Conservation (phyloP, 2,113 vertebrate species). For the Sebastes schlegelii region DNA sequence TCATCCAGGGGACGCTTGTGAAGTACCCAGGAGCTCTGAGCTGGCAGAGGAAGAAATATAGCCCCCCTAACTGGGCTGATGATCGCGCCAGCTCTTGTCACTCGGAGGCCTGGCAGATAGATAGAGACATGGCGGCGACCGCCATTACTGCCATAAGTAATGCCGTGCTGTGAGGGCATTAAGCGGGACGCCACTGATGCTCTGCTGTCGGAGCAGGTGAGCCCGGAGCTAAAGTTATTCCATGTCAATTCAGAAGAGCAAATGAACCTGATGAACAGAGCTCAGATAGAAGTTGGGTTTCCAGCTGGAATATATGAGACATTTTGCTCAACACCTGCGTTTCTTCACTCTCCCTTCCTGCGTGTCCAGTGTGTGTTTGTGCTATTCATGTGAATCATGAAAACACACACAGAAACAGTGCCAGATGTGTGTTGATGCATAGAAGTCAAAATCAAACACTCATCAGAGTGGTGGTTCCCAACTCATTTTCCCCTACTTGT, state of each 20-base stretch:
- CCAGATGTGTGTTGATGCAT: not conserved
- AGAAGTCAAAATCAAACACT: conserved; percentile 14
- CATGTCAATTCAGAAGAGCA: conserved; percentile 55
- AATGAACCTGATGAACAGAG: conserved; percentile 62
- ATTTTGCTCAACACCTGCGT: conserved; percentile 30
- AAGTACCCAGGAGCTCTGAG: conserved; percentile 59
- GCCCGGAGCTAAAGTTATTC: conserved; percentile 69
- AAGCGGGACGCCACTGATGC: conserved; percentile 56
- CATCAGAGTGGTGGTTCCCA: not conserved
- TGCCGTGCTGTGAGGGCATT: conserved; percentile 63
- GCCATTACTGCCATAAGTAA: conserved; percentile 70
- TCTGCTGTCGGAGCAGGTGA: conserved; percentile 65
- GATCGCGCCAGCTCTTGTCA: conserved; percentile 67
- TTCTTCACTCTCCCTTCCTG: conserved; percentile 26
- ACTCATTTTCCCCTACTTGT: too few relatives aligned
- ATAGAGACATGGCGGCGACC: conserved; percentile 57
- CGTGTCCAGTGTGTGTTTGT: not conserved
- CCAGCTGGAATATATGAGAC: conserved; percentile 36
- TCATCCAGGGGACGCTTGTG: conserved; percentile 54
- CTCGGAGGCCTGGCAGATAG: conserved; percentile 65
- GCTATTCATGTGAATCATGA: not conserved
- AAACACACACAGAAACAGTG: not conserved
- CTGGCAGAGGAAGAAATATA: conserved; percentile 65
- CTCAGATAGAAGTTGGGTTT: conserved; percentile 39
- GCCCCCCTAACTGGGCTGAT: conserved; percentile 61